Base-by-base conservation (phyloP, 2,797 vertebrate species). In the Premnoplex brunnescens region DNA sequence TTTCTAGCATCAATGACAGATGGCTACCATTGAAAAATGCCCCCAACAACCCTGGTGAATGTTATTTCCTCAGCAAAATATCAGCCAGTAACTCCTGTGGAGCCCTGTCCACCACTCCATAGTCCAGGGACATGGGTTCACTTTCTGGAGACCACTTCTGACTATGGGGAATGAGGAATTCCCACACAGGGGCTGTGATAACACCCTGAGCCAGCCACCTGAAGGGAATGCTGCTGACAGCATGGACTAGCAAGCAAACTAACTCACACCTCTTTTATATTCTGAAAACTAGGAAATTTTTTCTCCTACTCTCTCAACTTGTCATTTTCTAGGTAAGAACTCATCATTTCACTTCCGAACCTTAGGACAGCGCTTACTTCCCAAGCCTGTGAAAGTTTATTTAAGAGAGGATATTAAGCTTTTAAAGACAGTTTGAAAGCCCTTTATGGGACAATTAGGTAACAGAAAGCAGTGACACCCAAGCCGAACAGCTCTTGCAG, bases 41-140 rank as follows among this genome's bases (percentile, higher is more conserved):
- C 23, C 67, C 48, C 32, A 41, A 22, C 36, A 71, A 58, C 19
- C 4, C 28, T 13, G 36, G 16, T 10, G 27, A 23, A 22, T 1
- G 0, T 21, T 19, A 72, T 58, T 79, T 44, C n/a, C 64, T 7
- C 43, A 66, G 46, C 34, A 55, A 63, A 88, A 39, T 6, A 37
- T 17, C 59, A 62, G 12, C 23, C 0, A 1, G 18, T 63, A 56
- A 56, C 6, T 73, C 43, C 48, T 1, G 1, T 7, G 34, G 54
- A 84, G 60, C 7, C 39, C 55, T 12, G 3, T 12, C 17, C 43
- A 32, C 28, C 30, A 32, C 32, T 59, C n/a, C 3, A n/a, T 0
- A 46, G 32, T 11, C 14, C 26, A 55, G 58, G 32, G 49, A 74
- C 0, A 7, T 3, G 8, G 9, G 14, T 28, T 85, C 76, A 15